Base-by-base conservation (phyloP, 2,888 invertebrate genomes). In the Phengaris arion region DNA sequence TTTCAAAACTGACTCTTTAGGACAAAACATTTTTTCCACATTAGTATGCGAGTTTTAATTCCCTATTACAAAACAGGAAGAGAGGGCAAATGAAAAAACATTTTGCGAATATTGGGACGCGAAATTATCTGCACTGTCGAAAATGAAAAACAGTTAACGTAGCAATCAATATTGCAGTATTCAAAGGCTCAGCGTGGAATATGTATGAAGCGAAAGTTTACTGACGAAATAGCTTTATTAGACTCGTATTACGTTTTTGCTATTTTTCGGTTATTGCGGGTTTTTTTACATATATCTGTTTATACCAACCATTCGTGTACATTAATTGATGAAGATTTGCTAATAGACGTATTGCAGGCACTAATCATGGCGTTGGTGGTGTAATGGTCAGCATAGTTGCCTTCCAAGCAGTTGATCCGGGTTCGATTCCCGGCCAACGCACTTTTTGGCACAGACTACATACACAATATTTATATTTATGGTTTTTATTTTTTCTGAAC, bases 361-460 rank as follows among this genome's bases (percentile, higher is more conserved):
- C 6, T 0, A 6, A 12, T 13, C 7, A 64, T 0, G 12, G 89
- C 88, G 89, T 87, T 84, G 89, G 86, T 87, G 86, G 88, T 88
- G 87, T 89, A 88, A 87, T 87, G 87, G 86, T 87, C 84, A 88
- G 84, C 85, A 84, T 84, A 86, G 86, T 87, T 87, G 86, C 86
- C 87, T 87, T 86, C 86, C 87, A 86, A 87, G 86, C 87, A 87
- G 86, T 86, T 87, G 87, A 87, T 87, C 87, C 86, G 87, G 83
- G 86, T 87, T 87, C 86, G 86, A 87, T 87, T 87, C 85, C 83
- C 86, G 87, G 84, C 84, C 84, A 78, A 84, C 85, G 84, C 85
- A 75, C 64, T 80, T 81, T 82, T 82, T 79, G 12, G 35, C 2
- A 22, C 22, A 35, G 35, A 35, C 35, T 35, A 35, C 35, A 4